phyloP scores from a whole-genome alignment of 2,888 invertebrate genomes.

The Apotomis capreana region DNA sequence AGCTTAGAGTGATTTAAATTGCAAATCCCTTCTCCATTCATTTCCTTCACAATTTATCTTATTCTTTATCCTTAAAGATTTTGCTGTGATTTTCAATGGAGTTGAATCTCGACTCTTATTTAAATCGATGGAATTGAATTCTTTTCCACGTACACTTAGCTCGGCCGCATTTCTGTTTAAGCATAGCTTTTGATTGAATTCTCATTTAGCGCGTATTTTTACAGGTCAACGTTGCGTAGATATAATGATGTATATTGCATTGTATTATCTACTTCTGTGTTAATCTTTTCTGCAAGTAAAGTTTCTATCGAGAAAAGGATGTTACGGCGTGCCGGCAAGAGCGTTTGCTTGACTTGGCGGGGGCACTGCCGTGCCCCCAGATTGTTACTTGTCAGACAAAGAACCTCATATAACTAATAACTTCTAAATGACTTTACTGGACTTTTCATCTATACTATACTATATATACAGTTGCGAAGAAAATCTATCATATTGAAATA shows the following conservation, averaged over 20 bases:
- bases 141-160: constrained; percentile 39
- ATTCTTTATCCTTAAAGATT: constrained; percentile 52
- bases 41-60: constrained; percentile 52
- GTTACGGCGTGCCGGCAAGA: too few species aligned
- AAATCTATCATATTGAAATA: too few species aligned
- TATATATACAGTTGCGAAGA: too few species aligned
- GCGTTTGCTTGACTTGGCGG: too few species aligned
- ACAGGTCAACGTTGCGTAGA: not conserved
- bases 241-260: not conserved
- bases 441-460: too few species aligned
- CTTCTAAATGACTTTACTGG: too few species aligned
- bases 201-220: constrained; percentile 3
- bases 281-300: too few species aligned
- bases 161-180: constrained; percentile 30
- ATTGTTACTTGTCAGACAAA: too few species aligned
- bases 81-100: constrained; percentile 53
- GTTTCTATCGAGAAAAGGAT: too few species aligned
- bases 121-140: constrained; percentile 45
- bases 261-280: not conserved
- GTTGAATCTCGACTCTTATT: constrained; percentile 46
- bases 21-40: constrained; percentile 61
- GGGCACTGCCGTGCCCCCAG: too few species aligned
- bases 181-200: constrained; percentile 23
- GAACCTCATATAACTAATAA: too few species aligned
- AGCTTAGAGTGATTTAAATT: constrained; percentile 62